A percentile compares a stretch with the other conserved stretches of the same genome.
Conservation (phyloP, 2,888 invertebrate genomes). For the Oscheius onirici region DNA sequence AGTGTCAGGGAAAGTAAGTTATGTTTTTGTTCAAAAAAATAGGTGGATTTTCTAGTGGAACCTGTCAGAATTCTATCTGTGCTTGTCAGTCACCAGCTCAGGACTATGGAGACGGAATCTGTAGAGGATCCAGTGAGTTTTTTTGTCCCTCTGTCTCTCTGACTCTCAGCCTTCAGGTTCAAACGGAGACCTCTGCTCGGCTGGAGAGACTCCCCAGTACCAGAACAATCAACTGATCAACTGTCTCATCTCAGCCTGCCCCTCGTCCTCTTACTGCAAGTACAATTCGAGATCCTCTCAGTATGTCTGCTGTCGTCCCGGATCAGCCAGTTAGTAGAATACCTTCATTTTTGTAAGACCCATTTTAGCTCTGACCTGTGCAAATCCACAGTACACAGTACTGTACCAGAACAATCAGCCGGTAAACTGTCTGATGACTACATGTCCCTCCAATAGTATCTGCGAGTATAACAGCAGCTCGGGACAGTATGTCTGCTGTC, state of each 20-base stretch:
- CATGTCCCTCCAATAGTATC: conserved; percentile 42
- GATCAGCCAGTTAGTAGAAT: neutral
- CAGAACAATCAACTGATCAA: conserved; percentile 27
- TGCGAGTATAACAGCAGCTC: conserved; percentile 40
- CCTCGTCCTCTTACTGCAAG: conserved; percentile 8
- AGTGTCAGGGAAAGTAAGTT: conserved; percentile 5
- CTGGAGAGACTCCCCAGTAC: conserved; percentile 23
- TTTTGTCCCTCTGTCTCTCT: neutral
- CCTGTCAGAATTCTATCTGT: neutral
- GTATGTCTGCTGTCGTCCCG: conserved; percentile 7
- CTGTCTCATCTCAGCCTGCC: conserved; percentile 18
- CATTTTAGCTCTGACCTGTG: conserved; percentile 10
- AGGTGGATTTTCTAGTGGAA: neutral
- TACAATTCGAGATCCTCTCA: neutral
- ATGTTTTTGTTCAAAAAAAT: too few relatives aligned
- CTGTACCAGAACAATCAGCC: conserved; percentile 23
- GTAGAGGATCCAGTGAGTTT: conserved; percentile 24
- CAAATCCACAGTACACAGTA: conserved; percentile 8
- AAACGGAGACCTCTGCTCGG: conserved; percentile 4
- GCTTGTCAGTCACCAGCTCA: neutral
- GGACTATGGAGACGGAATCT: conserved; percentile 25
- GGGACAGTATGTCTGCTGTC: conserved; percentile 43
- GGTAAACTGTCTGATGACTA: conserved; percentile 44
- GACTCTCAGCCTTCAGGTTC: neutral
- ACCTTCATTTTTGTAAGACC: neutral